Evolutionary conservation across 2,113 vertebrate species (phyloP).

Genomic region (Dicaeum eximium): DNA sequence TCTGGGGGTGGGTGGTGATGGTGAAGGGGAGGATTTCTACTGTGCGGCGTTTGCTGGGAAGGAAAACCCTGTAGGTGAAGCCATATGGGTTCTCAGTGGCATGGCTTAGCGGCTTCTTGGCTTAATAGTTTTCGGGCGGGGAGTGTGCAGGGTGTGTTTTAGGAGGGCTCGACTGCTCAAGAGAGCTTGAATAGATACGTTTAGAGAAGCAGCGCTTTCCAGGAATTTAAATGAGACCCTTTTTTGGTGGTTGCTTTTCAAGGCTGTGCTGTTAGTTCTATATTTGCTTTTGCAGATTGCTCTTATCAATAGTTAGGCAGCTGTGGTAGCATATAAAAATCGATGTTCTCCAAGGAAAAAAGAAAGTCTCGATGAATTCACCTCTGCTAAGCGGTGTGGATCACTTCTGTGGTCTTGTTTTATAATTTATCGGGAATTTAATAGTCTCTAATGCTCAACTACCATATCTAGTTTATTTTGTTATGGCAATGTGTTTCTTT

Average conservation of each 20-base stretch:
- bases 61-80: neutral
- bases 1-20: neutral
- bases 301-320: slow-evolving; percentile 25
- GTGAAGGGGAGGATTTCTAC: neutral
- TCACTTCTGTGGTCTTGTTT: neutral
- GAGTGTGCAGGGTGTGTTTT: neutral
- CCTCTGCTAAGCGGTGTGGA: neutral
- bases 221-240: slow-evolving; percentile 74
- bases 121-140: neutral
- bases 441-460: neutral
- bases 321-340: neutral
- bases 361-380: neutral
- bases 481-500: neutral
- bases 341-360: neutral
- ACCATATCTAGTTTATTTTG: neutral
- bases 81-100: neutral
- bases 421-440: neutral
- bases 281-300: slow-evolving; percentile 46
- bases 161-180: neutral
- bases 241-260: slow-evolving; percentile 23
- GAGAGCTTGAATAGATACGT: slow-evolving; percentile 30
- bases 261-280: slow-evolving; percentile 7
- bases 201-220: slow-evolving; percentile 67
- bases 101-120: neutral
- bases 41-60: neutral